Base-by-base conservation (phyloP, 2,113 vertebrate species). In the Tauraco erythrolophus region DNA sequence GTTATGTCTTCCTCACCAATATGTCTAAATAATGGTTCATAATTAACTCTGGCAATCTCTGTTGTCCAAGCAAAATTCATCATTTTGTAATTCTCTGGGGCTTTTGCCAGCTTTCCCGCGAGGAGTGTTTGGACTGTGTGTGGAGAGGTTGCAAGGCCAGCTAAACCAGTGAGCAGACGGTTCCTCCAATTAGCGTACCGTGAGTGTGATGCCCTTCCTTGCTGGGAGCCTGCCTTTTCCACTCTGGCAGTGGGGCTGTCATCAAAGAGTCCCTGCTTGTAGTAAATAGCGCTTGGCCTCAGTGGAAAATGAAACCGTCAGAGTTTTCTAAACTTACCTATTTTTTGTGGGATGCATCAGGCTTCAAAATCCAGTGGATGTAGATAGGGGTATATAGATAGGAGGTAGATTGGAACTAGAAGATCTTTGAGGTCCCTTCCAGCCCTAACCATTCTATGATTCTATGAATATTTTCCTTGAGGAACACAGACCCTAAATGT, bases 1-100 rank as follows among this genome's bases (percentile, higher is more conserved):
- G 82, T 97, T 94, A 78, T 94, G 91, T 97, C 93, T 96, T 89
- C 76, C 84, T 98, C 92, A 93, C 92, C 94, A 91, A 87, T 89
- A 80, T 65, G 54, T 93, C 69, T 95, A 89, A 95, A 95, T 97
- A 97, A 96, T 95, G 83, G 64, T 62, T 87, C 83, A 79, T 95
- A 88, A 94, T 97, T 94, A 97, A 95, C 84, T 93, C 88, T 91
- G 93, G 92, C 93, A 95, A 84, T 86, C 88, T 94, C 89, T 83
- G 81, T 74, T 82, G 72, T 91, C 89, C 92, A 95, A 96, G 86
- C 21, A 94, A 80, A 95, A 94, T 92, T 80, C 84, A 85, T 93
- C 85, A 92, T 91, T 95, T 57, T 92, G 64, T 93, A 86, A 66
- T 95, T 96, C 92, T 86, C 84, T 54, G 81, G 91, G 88, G 90